Percentiles rank a stretch among this genome's conserved stretches.
Evolutionary conservation across 1,140 invertebrate genomes (phyloP).

Genomic region (Pachypsylla venusta): DNA sequence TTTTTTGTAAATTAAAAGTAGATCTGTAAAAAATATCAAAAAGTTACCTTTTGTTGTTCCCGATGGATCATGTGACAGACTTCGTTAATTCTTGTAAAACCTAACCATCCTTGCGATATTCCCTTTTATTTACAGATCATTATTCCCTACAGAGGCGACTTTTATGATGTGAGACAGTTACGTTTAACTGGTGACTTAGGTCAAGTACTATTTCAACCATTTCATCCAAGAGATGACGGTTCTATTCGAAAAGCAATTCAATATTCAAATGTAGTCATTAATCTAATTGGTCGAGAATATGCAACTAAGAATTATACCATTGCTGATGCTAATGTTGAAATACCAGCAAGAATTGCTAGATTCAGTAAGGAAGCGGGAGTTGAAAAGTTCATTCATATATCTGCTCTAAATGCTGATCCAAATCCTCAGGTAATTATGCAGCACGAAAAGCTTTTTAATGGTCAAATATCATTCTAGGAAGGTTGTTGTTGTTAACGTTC

Average conservation of each 20-base stretch:
- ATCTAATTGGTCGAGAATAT: constrained; percentile 80
- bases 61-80: too few relatives aligned
- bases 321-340: constrained; percentile 63
- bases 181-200: constrained; percentile 88
- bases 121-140: constrained; percentile 76
- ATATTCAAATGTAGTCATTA: constrained; percentile 96
- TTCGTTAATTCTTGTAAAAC: too few relatives aligned
- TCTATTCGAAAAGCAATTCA: constrained; percentile 71
- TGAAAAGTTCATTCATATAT: constrained; percentile 71
- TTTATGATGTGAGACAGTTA: constrained; percentile 54
- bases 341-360: constrained; percentile 55
- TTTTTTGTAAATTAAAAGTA: too few relatives aligned
- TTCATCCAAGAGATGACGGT: constrained; percentile 72
- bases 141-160: constrained; percentile 78
- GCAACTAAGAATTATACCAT: constrained; percentile 81
- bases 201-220: constrained; percentile 84
- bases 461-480: too few relatives aligned
- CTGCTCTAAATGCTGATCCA: constrained; percentile 51
- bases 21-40: too few relatives aligned
- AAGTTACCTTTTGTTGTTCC: too few relatives aligned
- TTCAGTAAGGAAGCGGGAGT: constrained; percentile 60
- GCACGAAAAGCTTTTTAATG: too few relatives aligned
- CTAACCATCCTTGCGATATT: too few relatives aligned
- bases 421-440: constrained; percentile 41
- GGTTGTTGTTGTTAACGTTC: too few relatives aligned